Conservation (phyloP, 2,888 invertebrate genomes). For the Dryomyza anilis region DNA sequence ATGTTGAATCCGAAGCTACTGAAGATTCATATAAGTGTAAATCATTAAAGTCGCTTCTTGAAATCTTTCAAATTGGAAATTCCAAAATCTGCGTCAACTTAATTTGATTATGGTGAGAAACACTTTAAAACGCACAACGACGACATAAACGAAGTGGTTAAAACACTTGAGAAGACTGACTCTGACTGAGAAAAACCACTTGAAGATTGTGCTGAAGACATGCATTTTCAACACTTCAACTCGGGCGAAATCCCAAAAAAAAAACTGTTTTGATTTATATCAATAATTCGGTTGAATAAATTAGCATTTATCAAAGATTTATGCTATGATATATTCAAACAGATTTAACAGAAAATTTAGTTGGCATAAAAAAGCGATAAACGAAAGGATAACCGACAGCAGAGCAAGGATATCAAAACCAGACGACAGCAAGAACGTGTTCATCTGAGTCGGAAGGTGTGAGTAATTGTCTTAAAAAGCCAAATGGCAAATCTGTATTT, state of each 20-base stretch:
- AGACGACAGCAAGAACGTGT: neutral
- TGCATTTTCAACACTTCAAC: neutral
- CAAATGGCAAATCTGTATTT: neutral
- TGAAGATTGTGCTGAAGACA: slow-evolving; percentile 4
- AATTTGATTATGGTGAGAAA: slow-evolving; percentile 11
- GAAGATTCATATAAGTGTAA: no score
- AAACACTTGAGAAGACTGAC: neutral
- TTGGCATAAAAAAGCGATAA: neutral
- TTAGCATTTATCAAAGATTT: neutral
- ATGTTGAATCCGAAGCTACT: no score
- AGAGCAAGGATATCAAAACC: neutral
- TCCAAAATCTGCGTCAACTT: slow-evolving; percentile 8
- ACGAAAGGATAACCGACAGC: neutral
- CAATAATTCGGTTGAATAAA: slow-evolving; percentile 17
- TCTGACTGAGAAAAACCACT: slow-evolving; percentile 11
- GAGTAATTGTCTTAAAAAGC: slow-evolving; percentile 22
- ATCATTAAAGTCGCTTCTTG: no score
- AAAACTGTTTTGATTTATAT: slow-evolving; percentile 13
- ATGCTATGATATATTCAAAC: neutral
- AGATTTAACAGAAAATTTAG: neutral
- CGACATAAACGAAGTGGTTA: no score
- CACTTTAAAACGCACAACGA: neutral
- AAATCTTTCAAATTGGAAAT: no score
- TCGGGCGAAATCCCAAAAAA: no score
- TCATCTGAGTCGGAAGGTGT: neutral